These are phyloP conservation scores for Perognathus longimembris DNA, from an alignment of 2,113 vertebrate species.

Conservation along the genomic window DNA sequence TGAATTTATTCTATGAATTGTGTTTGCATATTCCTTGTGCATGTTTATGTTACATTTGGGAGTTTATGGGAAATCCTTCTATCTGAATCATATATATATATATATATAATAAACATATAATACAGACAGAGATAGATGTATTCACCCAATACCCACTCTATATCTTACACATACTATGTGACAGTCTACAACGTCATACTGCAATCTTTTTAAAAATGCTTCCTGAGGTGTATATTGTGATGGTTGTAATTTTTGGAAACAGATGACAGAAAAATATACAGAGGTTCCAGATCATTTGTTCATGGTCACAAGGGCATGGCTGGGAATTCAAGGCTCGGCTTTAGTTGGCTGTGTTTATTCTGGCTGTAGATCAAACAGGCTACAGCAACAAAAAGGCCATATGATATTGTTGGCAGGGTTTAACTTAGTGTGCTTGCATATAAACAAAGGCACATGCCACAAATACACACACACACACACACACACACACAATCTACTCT, in stretches of 20 bases:
- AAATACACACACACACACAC: not conserved
- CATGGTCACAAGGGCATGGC: not conserved
- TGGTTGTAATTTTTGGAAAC: not conserved
- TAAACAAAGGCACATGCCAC: slow-evolving; percentile 20
- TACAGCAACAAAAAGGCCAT: slow-evolving; percentile 31
- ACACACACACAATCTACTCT: not conserved
- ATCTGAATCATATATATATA: not conserved
- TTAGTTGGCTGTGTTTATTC: slow-evolving; percentile 2
- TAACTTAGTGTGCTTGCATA: slow-evolving; percentile 70
- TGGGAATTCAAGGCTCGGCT: not conserved
- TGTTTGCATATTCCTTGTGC: not conserved
- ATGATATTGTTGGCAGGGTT: slow-evolving; percentile 62
- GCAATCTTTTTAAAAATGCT: not conserved
- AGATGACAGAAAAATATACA: not conserved
- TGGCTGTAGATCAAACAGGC: slow-evolving; percentile 36
- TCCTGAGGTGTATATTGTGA: not conserved
- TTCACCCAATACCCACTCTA: slow-evolving; percentile 13
- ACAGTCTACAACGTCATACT: not conserved
- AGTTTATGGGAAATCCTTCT: not conserved
- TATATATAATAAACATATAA: not conserved
- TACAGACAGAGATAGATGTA: slow-evolving; percentile 14
- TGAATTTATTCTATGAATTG: not conserved
- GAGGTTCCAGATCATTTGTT: not conserved
- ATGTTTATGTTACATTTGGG: not conserved
- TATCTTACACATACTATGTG: not conserved